Base-by-base conservation (phyloP, 2,888 invertebrate genomes). In the Coecobrya sp. region DNA sequence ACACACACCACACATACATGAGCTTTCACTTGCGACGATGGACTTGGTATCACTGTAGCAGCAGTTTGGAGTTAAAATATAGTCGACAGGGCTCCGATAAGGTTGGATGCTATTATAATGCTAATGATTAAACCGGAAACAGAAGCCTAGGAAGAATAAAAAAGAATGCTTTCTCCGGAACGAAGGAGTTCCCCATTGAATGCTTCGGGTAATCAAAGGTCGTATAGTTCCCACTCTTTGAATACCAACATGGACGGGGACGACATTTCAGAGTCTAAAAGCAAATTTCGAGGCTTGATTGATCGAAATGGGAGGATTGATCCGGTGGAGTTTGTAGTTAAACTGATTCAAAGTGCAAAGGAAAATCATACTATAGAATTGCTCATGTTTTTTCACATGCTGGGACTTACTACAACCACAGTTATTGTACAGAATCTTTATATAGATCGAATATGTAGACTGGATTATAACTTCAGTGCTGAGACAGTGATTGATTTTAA, bases 371-470 rank as follows among this genome's bases (percentile, higher is more conserved):
- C 88, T 10, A 94, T 94, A 30, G 94, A 94, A 55, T 85, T 93
- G 19, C 55, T 93, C 7, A 94, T 94, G 94, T 93, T 93, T 85
- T 89, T 93, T 42, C 93, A 93, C 30, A 93, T 94, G 94, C 62
- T 93, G 27, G 94, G 90, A 19, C 88, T 86, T 27, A 89, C 93
- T 0, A 92, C 91, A n/a, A 94, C 94, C 8, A 91, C 93, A 1
- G 93, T 94, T 0, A 94, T 94, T 42, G 94, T 94, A 10, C 94
- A 94, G 79, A 92, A 94, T 86, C 84, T 94, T 42, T 94, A 94
- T 25, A 94, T 94, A 65, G 94, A 94, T 65, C 84, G 94, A 1
- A 94, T 94, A 4, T 94, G 94, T 81, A 82, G 93, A 85, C 70
- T 93, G 10, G 81, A 76, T 10, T 84, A 93, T 45, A 62, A 82